Percentiles rank a stretch among this genome's conserved stretches.
These are phyloP conservation scores for Anguilla rostrata DNA, from an alignment of 2,113 vertebrate genomes.

Conservation along the genomic window DNA sequence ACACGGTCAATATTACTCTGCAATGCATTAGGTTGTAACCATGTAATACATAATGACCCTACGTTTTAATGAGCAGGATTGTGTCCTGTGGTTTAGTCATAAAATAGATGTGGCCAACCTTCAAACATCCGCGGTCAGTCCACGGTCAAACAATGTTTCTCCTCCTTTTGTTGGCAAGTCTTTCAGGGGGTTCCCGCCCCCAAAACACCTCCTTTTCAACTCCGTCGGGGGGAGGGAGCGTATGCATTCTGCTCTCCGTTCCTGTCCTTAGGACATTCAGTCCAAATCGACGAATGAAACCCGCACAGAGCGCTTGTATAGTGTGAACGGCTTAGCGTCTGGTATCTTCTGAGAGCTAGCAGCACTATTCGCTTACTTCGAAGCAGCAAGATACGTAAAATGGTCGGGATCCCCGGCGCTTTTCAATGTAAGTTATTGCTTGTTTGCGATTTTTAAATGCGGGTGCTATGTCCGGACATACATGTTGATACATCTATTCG, in stretches of 20 bases:
- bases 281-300: not conserved
- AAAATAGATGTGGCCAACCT: not conserved
- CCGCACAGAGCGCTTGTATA: not conserved
- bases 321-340: not conserved
- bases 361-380: not conserved
- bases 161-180: conserved; percentile 2
- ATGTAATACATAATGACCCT: too few relatives aligned
- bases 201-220: not conserved
- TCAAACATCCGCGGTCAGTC: not conserved
- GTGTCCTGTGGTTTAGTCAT: too few relatives aligned
- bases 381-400: conserved; percentile 33
- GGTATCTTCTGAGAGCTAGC: not conserved
- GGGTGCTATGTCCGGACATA: not conserved
- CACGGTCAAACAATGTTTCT: not conserved
- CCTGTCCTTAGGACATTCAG: not conserved
- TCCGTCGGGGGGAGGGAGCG: not conserved
- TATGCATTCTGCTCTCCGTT: not conserved
- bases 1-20: too few relatives aligned
- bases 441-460: not conserved
- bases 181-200: not conserved
- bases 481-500: not conserved
- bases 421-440: conserved; percentile 56
- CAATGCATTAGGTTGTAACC: too few relatives aligned
- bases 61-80: too few relatives aligned
- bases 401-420: conserved; percentile 60